Evolutionary conservation across 2,888 invertebrate species (phyloP).

Genomic region (Gryllus longicercus): DNA sequence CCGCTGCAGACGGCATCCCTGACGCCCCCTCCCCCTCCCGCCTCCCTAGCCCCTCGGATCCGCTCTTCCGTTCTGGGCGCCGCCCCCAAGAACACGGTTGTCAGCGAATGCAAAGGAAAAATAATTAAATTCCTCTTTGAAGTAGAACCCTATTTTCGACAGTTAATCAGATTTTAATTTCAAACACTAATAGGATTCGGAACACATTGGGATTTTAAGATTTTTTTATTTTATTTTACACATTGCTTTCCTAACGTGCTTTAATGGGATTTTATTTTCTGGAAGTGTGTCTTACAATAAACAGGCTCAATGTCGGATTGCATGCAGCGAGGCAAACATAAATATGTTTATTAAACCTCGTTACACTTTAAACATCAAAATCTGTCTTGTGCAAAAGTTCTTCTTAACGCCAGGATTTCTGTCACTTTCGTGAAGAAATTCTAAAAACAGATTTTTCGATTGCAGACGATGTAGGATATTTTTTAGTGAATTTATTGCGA

Average conservation of each 20-base stretch:
- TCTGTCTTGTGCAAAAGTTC: too few species aligned
- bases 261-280: not conserved
- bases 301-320: too few species aligned
- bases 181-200: constrained; percentile 32
- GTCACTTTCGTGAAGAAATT: too few species aligned
- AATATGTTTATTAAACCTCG: too few species aligned
- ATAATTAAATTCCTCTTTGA: constrained; percentile 45
- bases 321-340: too few species aligned
- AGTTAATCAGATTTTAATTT: constrained; percentile 45
- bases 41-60: not conserved
- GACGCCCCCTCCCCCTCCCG: not conserved
- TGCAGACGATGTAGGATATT: too few species aligned
- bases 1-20: not conserved
- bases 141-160: constrained; percentile 43
- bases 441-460: too few species aligned
- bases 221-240: not conserved
- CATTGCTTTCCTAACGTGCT: not conserved
- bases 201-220: constrained; percentile 20
- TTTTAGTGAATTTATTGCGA: too few species aligned
- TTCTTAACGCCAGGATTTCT: too few species aligned
- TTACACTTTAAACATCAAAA: too few species aligned
- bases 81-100: not conserved
- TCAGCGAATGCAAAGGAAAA: constrained; percentile 26
- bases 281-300: too few species aligned
- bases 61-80: not conserved